Base-by-base conservation (phyloP, 2,113 vertebrate species). In the Ivindomyrus marchei region DNA sequence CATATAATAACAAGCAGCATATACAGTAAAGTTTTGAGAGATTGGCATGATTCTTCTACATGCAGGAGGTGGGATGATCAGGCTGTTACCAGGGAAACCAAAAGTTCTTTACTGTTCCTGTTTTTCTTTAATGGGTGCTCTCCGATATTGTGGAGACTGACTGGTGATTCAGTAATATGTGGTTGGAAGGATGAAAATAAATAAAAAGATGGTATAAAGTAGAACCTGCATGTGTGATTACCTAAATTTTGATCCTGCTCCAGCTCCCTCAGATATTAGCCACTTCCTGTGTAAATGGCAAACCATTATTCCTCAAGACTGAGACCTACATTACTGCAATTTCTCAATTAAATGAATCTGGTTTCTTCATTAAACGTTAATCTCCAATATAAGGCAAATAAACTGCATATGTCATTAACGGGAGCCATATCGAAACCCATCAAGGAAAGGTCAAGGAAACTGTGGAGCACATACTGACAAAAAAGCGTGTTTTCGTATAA, bases 281-380 rank as follows among this genome's bases (percentile, higher is more conserved):
- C 89, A 91, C 90, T 91, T 92, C 91, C 90, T 89, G 70, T 88
- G 88, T 86, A 80, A 92, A 90, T 91, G 49, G 91, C 90, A 89
- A 93, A 88, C 91, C 92, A 91, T 94, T 94, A 94, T 95, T 95
- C 92, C 93, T 91, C 94, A 94, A 95, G 94, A 94, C 94, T 93
- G 92, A 92, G 93, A 93, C 94, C 94, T 94, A 95, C 95, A 95
- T 95, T 93, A 95, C 95, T 95, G 93, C 90, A 93, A 92, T 91
- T 92, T 93, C 93, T 93, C 95, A 96, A 96, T 96, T 96, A 96
- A 95, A 95, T 95, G 94, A 95, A 95, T 95, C 93, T 91, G 92
- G 92, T 92, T 93, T 93, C 94, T 93, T 96, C 95, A 96, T 96
- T 96, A 95, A 96, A 96, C 94, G 95, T 95, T 96, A 96, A 96